Evolutionary conservation across 2,888 invertebrate genomes (phyloP), one percentile per base, ranked within the genome.

Genomic region (Biston betularia): DNA sequence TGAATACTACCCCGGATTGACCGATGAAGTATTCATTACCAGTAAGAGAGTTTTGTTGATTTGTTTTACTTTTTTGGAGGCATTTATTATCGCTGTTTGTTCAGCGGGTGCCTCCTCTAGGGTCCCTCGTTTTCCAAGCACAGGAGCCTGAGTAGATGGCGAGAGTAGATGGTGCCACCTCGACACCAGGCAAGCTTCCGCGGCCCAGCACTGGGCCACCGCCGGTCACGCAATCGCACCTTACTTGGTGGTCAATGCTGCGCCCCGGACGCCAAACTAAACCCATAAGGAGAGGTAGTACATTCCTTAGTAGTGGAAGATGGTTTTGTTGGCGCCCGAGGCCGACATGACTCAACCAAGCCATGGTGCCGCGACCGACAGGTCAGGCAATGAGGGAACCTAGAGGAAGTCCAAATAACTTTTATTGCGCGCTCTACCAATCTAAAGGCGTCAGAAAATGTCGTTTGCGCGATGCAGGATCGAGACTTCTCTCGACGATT

Each of bases 21-120:
- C 34, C 48, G 48, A n/a, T 62, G 14, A 6, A 62, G 55, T 62
- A 62, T 49, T 62, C 55, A 58, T n/a, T 63, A 67, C 62, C 66
- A 63, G 49, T 66, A 53, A 38, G 62, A 50, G 56, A 54, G 42
- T 49, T 48, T 8, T 5, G 12, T 53, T 6, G 33, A 40, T 59
- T 53, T 59, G 35, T 42, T 59, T n/a, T n/a, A n/a, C n/a, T n/a
- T 46, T 48, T 63, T 42, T 44, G 42, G 15, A 61, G 59, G 63
- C 34, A 49, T 55, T 54, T 70, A 68, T 24, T 71, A 45, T 56
- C 69, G 66, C 71, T 68, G 63, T 58, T 66, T 42, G 6, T 59
- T 69, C 68, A 73, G 73, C 69, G 71, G 71, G 68, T 70, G 52
- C 73, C 71, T 73, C 73, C 73, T 64, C 73, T 69, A 66, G 73